Evolutionary conservation across 2,888 invertebrate genomes (phyloP).

Genomic region (Ischnura elegans): DNA sequence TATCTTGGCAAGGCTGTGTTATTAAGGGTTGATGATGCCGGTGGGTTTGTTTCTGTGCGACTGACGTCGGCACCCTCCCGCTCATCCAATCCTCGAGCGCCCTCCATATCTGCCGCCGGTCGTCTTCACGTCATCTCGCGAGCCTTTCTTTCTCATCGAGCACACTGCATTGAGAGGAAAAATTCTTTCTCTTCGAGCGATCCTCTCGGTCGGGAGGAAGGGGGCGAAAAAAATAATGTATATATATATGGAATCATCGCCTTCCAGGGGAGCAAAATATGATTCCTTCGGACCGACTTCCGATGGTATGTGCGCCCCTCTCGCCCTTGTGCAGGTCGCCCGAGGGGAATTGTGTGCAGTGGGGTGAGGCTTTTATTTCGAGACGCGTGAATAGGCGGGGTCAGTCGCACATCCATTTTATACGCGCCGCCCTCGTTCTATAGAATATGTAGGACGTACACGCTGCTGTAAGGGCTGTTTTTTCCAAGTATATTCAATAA

Average conservation of each 20-base stretch:
- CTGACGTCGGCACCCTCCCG: too few species aligned
- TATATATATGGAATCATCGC: background rate
- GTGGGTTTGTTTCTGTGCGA: too few species aligned
- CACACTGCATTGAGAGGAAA: background rate
- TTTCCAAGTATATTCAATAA: too few species aligned
- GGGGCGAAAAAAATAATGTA: background rate
- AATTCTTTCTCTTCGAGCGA: background rate
- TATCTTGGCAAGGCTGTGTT: too few species aligned
- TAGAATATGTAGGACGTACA: background rate
- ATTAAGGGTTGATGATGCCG: too few species aligned
- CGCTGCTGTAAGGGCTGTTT: background rate
- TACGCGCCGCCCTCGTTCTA: background rate
- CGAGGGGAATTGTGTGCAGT: background rate
- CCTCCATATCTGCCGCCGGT: background rate
- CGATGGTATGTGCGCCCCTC: background rate
- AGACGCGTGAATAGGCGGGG: background rate
- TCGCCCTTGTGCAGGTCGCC: background rate
- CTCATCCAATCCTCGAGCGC: background rate
- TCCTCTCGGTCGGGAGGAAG: background rate
- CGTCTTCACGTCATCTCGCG: slow-evolving; percentile 20
- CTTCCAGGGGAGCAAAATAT: background rate
- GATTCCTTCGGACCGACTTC: background rate
- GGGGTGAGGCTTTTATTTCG: background rate
- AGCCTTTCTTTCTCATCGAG: slow-evolving; percentile 1
- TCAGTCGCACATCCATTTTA: background rate